Conservation (phyloP, 2,797 vertebrate species). For the Sebastes nivosus region DNA sequence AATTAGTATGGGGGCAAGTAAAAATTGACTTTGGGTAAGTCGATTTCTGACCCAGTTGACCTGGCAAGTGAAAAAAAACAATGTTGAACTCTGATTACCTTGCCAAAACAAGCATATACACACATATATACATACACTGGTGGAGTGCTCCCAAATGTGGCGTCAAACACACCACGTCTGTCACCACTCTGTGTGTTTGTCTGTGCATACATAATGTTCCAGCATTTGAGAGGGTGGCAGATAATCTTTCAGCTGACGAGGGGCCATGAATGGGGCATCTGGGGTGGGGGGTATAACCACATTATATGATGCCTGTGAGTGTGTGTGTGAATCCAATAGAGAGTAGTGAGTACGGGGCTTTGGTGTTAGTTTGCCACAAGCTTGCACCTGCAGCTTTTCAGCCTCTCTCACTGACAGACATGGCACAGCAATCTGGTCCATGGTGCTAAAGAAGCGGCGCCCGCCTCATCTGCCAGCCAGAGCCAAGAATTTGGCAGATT, state of each 20-base stretch:
- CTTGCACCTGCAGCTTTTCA: conserved; percentile 74
- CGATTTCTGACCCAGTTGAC: no score
- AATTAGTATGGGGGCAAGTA: no score
- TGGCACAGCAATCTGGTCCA: conserved; percentile 44
- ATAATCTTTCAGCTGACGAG: conserved; percentile 55
- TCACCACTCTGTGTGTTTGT: conserved; percentile 13
- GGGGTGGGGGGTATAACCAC: conserved; percentile 22
- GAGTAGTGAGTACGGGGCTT: conserved; percentile 3
- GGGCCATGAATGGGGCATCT: conserved; percentile 57
- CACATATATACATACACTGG: not conserved
- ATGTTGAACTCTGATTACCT: no score
- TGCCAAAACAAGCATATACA: not conserved
- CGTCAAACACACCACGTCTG: not conserved
- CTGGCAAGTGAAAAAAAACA: no score
- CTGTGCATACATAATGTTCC: conserved; percentile 41
- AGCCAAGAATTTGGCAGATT: conserved; percentile 35
- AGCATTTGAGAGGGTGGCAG: conserved; percentile 41
- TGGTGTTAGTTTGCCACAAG: conserved; percentile 36
- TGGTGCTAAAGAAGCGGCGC: not conserved
- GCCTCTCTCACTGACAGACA: conserved; percentile 37
- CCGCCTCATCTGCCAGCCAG: not conserved
- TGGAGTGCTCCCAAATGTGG: not conserved
- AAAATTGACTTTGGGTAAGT: no score
- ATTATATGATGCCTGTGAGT: conserved; percentile 1
- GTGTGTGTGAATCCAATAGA: conserved; percentile 15